Percentiles rank a stretch among this genome's conserved stretches.
phyloP scores from a whole-genome alignment of 92 coral and sea anemone genomes.

The Umimayanthus chanpuru region DNA sequence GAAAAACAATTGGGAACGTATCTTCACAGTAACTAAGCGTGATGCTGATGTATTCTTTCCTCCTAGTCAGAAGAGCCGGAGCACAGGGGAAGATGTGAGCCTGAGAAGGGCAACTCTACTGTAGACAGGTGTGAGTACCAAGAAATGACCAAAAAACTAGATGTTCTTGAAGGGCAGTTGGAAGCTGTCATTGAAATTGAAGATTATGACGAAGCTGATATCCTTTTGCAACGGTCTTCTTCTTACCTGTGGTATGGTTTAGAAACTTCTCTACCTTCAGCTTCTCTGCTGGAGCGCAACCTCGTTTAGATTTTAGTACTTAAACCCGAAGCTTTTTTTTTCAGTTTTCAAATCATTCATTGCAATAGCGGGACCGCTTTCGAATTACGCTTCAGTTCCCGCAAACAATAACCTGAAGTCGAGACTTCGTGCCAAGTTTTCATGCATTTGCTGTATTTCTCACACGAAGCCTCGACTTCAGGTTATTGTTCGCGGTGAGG shows the following conservation, averaged over 20 bases:
- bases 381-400: no score
- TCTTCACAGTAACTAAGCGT: no score
- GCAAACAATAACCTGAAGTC: no score
- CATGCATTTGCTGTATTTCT: no score
- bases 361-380: no score
- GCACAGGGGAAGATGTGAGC: not conserved
- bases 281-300: no score
- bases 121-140: constrained; percentile 24
- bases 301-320: no score
- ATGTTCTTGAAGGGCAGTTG: constrained; percentile 69
- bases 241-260: not conserved
- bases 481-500: no score
- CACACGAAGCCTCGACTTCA: no score
- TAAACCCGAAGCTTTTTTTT: no score
- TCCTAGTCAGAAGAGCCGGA: constrained; percentile 10
- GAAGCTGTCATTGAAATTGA: constrained; percentile 85
- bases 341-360: no score
- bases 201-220: constrained; percentile 88
- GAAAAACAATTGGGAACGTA: not conserved
- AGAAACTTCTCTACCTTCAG: not conserved
- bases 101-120: not conserved
- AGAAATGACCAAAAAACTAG: constrained; percentile 53
- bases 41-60: not conserved
- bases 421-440: no score
- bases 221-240: constrained; percentile 51